A percentile compares a stretch with the other conserved stretches of the same genome.
phyloP scores from a whole-genome alignment of 2,888 invertebrate genomes.

The Pedicia rivosa region DNA sequence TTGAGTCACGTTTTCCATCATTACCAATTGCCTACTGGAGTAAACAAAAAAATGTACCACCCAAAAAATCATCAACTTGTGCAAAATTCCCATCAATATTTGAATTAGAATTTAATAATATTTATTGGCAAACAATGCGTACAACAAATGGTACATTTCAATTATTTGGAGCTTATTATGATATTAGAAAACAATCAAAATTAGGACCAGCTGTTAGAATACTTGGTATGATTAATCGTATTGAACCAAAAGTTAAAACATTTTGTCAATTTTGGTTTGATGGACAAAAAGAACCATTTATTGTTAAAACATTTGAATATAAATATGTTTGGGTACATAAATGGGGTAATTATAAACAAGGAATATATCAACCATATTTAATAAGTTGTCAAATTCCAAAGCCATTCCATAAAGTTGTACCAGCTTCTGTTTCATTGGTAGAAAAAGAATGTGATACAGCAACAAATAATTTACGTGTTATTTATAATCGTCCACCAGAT shows the following conservation, averaged over 20 bases:
- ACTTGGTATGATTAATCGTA: slow-evolving; percentile 77
- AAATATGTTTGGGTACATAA: slow-evolving; percentile 89
- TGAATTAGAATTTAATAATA: slow-evolving; percentile 83
- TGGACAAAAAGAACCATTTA: slow-evolving; percentile 61
- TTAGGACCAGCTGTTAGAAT: slow-evolving; percentile 73
- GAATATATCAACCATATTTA: slow-evolving; percentile 80
- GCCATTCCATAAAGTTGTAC: slow-evolving; percentile 51
- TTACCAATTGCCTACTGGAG: slow-evolving; percentile 77
- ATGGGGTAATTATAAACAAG: slow-evolving; percentile 88
- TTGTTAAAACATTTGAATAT: slow-evolving; percentile 72
- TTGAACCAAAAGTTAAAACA: slow-evolving; percentile 66
- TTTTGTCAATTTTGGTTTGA: slow-evolving; percentile 86
- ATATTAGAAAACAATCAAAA: slow-evolving; percentile 57
- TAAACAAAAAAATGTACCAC: slow-evolving; percentile 48
- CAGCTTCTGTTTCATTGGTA: slow-evolving; percentile 73
- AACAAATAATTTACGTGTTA: slow-evolving; percentile 68
- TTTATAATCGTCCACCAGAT: slow-evolving; percentile 54
- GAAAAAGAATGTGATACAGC: slow-evolving; percentile 73
- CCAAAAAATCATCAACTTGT: slow-evolving; percentile 48
- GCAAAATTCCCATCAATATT: slow-evolving; percentile 77
- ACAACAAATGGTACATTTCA: slow-evolving; percentile 80
- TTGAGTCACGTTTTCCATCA: slow-evolving; percentile 65
- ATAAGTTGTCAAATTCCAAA: slow-evolving; percentile 77
- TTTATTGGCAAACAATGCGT: slow-evolving; percentile 80
- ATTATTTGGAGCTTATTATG: slow-evolving; percentile 79